Percentiles rank a stretch among this genome's conserved stretches.
These are phyloP conservation scores for Calosoma granatense DNA, from an alignment of 1,140 invertebrate species.

Conservation along the genomic window DNA sequence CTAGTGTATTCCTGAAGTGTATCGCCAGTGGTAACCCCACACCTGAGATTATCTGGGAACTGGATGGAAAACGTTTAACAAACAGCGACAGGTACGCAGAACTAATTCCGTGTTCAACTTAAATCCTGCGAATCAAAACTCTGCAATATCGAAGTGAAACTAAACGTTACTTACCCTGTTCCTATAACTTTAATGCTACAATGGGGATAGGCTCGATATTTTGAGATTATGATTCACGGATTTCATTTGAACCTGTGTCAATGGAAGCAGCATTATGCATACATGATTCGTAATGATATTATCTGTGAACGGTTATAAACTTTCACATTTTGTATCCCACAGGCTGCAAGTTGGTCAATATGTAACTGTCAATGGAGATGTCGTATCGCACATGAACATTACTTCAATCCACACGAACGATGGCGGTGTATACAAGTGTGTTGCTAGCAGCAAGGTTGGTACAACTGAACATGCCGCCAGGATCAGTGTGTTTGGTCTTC, in stretches of 20 bases:
- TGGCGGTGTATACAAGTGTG: conserved; percentile 86
- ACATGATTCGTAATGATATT: no score
- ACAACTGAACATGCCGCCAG: conserved; percentile 74
- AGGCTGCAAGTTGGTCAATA: conserved; percentile 76
- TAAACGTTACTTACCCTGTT: no score
- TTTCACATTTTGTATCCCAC: not conserved
- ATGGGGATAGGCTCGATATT: no score
- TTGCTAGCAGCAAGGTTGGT: conserved; percentile 85
- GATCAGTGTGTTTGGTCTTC: conserved; percentile 85
- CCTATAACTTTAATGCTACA: no score
- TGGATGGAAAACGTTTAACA: conserved; percentile 76
- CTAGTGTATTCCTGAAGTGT: conserved; percentile 68
- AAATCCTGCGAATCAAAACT: no score
- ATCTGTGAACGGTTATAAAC: not conserved
- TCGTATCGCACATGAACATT: conserved; percentile 89
- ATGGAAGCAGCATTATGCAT: not conserved
- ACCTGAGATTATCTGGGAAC: conserved; percentile 88
- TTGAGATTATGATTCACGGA: no score
- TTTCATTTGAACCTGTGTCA: not conserved
- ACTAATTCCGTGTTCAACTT: no score
- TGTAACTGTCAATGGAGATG: conserved; percentile 79
- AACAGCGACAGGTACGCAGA: conserved; percentile 65
- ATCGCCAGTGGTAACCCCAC: conserved; percentile 82
- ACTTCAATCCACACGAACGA: conserved; percentile 85
- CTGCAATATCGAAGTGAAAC: no score